Percentiles rank a stretch among this genome's conserved stretches.
These are phyloP conservation scores for Harpalus rufipes DNA, from an alignment of 2,888 invertebrate species.

Conservation along the genomic window DNA sequence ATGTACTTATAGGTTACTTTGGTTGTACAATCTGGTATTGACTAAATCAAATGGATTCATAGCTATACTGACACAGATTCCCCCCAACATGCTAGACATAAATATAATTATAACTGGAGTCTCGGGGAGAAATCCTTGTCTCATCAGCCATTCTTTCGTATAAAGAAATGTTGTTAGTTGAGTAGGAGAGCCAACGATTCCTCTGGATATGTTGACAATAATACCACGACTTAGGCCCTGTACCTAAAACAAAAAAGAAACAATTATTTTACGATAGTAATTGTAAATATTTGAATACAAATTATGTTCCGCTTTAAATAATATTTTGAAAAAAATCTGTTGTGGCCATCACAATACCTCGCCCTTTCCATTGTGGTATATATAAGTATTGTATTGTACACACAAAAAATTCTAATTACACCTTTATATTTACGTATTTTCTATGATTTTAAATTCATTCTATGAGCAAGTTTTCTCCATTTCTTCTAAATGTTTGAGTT, in stretches of 20 bases:
- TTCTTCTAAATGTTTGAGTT: too few species aligned
- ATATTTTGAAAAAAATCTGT: too few species aligned
- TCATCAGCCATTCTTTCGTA: slow-evolving; percentile 78
- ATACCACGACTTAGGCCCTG: slow-evolving; percentile 89
- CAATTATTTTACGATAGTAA: too few species aligned
- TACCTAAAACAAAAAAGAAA: slow-evolving; percentile 74
- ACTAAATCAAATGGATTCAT: slow-evolving; percentile 94
- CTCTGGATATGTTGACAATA: slow-evolving; percentile 84
- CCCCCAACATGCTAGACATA: slow-evolving; percentile 87
- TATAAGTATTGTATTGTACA: too few species aligned
- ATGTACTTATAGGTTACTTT: slow-evolving; percentile 80
- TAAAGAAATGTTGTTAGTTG: slow-evolving; percentile 90
- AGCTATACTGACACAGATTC: slow-evolving; percentile 85
- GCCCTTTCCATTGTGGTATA: too few species aligned
- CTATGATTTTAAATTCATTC: too few species aligned
- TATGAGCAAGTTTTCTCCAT: too few species aligned
- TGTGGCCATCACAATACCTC: too few species aligned
- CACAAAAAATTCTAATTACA: too few species aligned
- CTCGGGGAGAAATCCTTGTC: slow-evolving; percentile 73
- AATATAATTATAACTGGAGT: slow-evolving; percentile 81
- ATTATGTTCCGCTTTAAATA: too few species aligned
- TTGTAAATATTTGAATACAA: too few species aligned
- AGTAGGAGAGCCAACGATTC: slow-evolving; percentile 89
- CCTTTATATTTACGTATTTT: too few species aligned
- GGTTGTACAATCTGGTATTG: slow-evolving; percentile 92